Percentiles rank a stretch among this genome's conserved stretches.
Evolutionary conservation across 1,140 invertebrate genomes (phyloP).

Genomic region (Philaenus spumarius): DNA sequence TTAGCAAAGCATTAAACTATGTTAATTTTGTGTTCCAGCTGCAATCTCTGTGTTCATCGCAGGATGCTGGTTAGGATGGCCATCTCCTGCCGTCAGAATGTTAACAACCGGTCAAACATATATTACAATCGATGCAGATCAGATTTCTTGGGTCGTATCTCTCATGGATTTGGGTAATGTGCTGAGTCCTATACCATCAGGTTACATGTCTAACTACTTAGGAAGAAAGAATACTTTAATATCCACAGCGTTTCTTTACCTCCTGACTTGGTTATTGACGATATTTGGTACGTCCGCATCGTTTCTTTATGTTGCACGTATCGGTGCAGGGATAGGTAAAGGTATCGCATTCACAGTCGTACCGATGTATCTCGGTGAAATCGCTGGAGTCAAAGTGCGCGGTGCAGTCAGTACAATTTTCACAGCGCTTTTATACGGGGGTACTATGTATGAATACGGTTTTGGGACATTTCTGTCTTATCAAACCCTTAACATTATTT

Average conservation of each 20-base stretch:
- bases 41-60: slow-evolving; percentile 14
- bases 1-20: no score
- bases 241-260: slow-evolving; percentile 44
- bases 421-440: slow-evolving; percentile 67
- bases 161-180: slow-evolving; percentile 31
- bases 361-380: slow-evolving; percentile 83
- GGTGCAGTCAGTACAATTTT: slow-evolving; percentile 60
- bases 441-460: slow-evolving; percentile 62
- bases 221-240: slow-evolving; percentile 67
- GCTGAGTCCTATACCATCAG: slow-evolving; percentile 26
- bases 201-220: slow-evolving; percentile 59
- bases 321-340: slow-evolving; percentile 44
- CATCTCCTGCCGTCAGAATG: slow-evolving; percentile 17
- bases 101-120: slow-evolving; percentile 14
- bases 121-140: slow-evolving; percentile 5
- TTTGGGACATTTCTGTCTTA: slow-evolving; percentile 70
- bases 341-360: slow-evolving; percentile 67
- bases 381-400: slow-evolving; percentile 41
- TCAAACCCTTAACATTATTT: slow-evolving; percentile 53
- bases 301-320: not conserved
- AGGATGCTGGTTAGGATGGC: slow-evolving; percentile 24
- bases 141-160: slow-evolving; percentile 25
- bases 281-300: not conserved
- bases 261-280: not conserved
- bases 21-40: slow-evolving; percentile 6